Evolutionary conservation across 2,797 vertebrate genomes (phyloP).

Genomic region (Scarus forsteni): DNA sequence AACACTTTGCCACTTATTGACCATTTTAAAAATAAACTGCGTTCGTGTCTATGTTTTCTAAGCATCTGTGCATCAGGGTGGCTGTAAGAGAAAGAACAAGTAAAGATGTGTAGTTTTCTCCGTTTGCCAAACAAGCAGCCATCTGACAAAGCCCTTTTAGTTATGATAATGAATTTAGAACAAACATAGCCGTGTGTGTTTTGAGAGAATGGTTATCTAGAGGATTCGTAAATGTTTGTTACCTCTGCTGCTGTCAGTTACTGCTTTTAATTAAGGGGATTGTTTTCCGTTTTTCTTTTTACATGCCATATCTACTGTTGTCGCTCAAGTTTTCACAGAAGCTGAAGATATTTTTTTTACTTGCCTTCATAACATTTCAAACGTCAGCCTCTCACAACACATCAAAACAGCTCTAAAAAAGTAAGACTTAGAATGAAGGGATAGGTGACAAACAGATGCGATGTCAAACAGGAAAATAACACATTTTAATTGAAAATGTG

Average conservation of each 20-base stretch:
- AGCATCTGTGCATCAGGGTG: neutral
- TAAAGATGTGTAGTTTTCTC: neutral
- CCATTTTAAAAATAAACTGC: neutral
- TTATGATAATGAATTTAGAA: conserved; percentile 17
- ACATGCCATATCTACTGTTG: neutral
- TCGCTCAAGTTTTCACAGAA: conserved; percentile 7
- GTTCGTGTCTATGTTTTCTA: neutral
- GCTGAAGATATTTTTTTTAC: neutral
- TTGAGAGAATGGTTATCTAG: conserved; percentile 2
- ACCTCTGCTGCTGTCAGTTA: neutral
- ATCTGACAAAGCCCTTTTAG: conserved; percentile 21
- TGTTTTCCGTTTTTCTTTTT: neutral
- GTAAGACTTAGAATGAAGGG: conserved; percentile 16
- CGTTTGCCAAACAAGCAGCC: conserved; percentile 6
- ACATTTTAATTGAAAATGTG: neutral
- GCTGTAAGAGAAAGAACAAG: neutral
- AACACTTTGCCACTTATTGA: neutral
- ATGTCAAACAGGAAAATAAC: neutral
- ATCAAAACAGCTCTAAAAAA: conserved; percentile 9
- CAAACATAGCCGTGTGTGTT: conserved; percentile 7
- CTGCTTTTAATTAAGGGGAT: neutral
- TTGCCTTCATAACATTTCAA: conserved; percentile 5
- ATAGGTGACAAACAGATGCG: conserved; percentile 17
- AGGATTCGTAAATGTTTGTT: neutral
- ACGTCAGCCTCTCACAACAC: conserved; percentile 3